Evolutionary conservation across 2,888 invertebrate species (phyloP), one percentile per base, ranked within the genome.

Genomic region (Onchidella celtica): DNA sequence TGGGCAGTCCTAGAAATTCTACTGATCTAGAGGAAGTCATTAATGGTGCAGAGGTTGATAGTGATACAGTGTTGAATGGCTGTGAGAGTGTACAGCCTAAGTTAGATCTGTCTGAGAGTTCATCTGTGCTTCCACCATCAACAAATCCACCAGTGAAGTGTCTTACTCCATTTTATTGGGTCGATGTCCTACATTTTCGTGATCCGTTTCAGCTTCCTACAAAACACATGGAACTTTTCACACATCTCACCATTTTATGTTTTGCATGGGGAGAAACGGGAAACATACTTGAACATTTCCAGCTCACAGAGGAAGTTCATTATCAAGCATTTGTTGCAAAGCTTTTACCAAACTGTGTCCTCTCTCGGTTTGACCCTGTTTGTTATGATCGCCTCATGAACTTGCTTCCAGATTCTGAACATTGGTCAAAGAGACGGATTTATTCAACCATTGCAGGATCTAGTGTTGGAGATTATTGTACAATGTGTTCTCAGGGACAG

Each of bases 231-330:
- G 75, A 80, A n/a, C 57, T 82, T 36, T 83, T 90, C 4, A 85
- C 86, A 63, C 83, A 85, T n/a, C 84, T 90, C 9, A 85, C 87
- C 21, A 85, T 86, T 21, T 83, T 88, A 59, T 90, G 90, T 81
- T 89, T 90, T 83, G 84, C 86, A 68, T 81, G 85, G 68, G 85
- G 86, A 80, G 87, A 85, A 57, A 85, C 86, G 85, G 89, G 90
- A 14, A 82, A 88, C 77, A 83, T 89, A 61, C 69, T 73, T 34
- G 4, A 27, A 1, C n/a, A 70, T 17, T 84, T 84, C 1, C 59
- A 79, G 21, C 72, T 77, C 27, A 66, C 68, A 2, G 74, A 74
- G 38, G 61, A 73, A 9, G 17, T 32, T 40, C 47, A 61, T 47
- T 61, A 36, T 21, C 59, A 11, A 32, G 24, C 38, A 29, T 38